Evolutionary conservation across 1,140 invertebrate genomes (phyloP), one percentile per base, ranked within the genome.

Genomic region (Paraescarpia echinospica): DNA sequence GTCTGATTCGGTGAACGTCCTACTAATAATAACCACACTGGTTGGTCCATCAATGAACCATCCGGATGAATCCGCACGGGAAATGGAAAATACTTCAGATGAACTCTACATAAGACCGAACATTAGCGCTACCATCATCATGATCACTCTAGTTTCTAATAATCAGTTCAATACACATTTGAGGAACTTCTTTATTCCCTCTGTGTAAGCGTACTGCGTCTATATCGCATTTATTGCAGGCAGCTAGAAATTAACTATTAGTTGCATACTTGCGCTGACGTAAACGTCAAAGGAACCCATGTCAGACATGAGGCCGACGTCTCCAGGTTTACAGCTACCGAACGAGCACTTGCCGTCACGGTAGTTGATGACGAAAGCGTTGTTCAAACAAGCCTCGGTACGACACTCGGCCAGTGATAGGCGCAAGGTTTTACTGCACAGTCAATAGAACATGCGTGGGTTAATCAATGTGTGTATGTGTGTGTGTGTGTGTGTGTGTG

Each of bases 401-500:
- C 6, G 22, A 77, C 59, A 77, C 59, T 77, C 59, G 59, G 12
- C 27, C 59, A 77, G 27, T 8, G 59, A 77, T 1, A 77, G 59
- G 12, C 27, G 59, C 59, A 5, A 14, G 27, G 5, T 77, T 18
- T 14, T 77, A 77, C 59, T 77, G 59, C 59, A 33, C 18, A 33
- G 33, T 4, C n/a, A 31, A 34, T 2, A 34, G 35, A 18, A 90
- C 34, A 89, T 89, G 34, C 34, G 4, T 89, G 34, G 6, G 35
- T 90, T 18, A 34, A 90, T 9, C 1, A 9, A 33, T 33, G n/a
- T 90, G 89, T 90, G n/a, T 90, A 31, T 90, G 89, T 90, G 89
- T 90, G 89, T 90, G 89, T 90, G 89, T 90, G 89, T 90, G 89
- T 90, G 89, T 90, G 33, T 90, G 89, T 90, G 89, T 90, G 89